Evolutionary conservation across 30 jellyfish, hydroid and myxozoan species (phyloP).

Genomic region (Hydractinia symbiolongicarpus): DNA sequence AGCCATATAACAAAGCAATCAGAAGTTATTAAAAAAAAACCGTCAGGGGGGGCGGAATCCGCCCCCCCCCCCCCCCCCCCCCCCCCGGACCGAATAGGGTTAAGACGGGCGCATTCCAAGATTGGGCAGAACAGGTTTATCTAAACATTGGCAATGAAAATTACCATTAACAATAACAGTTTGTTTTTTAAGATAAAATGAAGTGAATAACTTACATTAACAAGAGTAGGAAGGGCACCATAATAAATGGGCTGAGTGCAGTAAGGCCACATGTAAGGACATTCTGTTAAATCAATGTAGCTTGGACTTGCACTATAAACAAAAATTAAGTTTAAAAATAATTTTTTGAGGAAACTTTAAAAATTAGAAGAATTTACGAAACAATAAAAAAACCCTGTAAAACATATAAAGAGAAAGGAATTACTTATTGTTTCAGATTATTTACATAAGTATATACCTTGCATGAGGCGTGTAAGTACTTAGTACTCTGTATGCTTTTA

Average conservation of each 20-base stretch:
- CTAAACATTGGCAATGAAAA: background rate
- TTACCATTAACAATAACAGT: background rate
- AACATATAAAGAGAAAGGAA: background rate
- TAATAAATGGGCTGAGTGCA: slow-evolving; percentile 88
- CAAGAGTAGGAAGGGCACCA: slow-evolving; percentile 86
- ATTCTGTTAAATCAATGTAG: slow-evolving; percentile 78
- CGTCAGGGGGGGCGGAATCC: too few relatives aligned
- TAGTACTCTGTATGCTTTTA: slow-evolving; percentile 62
- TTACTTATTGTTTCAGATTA: background rate
- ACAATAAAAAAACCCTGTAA: background rate
- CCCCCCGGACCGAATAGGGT: too few relatives aligned
- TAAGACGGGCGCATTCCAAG: too few relatives aligned
- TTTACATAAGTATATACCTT: slow-evolving; percentile 29
- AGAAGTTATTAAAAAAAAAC: too few relatives aligned
- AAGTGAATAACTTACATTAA: slow-evolving; percentile 45
- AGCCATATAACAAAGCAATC: too few relatives aligned
- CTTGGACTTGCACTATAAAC: slow-evolving; percentile 75
- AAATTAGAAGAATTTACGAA: too few relatives aligned
- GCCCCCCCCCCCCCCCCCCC: too few relatives aligned
- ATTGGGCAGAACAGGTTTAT: too few relatives aligned
- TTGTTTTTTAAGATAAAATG: background rate
- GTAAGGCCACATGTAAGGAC: slow-evolving; percentile 99
- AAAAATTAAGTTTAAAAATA: background rate
- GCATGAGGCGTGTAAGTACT: slow-evolving; percentile 83
- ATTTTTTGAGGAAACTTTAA: slow-evolving; percentile 11